Conservation (phyloP, 2,888 invertebrate species). For the Bursaphelenchus okinawaensis region DNA sequence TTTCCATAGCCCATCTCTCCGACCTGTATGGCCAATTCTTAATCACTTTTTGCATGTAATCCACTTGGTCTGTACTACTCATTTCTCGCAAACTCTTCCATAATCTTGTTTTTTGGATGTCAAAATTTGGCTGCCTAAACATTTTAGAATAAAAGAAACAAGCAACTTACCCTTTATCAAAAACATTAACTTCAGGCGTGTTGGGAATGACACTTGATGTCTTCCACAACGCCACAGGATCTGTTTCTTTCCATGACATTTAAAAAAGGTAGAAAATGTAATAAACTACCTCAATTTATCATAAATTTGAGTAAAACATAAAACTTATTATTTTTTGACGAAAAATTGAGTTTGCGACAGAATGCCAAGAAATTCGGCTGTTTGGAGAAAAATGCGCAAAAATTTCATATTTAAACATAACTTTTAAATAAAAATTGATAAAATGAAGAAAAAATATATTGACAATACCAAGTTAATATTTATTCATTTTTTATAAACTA, state of each 20-base stretch:
- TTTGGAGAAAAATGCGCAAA: background rate
- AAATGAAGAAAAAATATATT: background rate
- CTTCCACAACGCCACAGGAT: slow-evolving; percentile 19
- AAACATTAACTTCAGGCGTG: background rate
- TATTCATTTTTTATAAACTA: too few species aligned
- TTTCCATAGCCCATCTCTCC: slow-evolving; percentile 41
- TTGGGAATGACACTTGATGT: slow-evolving; percentile 16
- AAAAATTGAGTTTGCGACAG: background rate
- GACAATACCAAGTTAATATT: too few species aligned
- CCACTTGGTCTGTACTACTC: slow-evolving; percentile 26
- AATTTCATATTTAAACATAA: background rate
- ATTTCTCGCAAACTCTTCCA: slow-evolving; percentile 24
- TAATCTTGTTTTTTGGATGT: background rate
- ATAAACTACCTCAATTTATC: too few species aligned
- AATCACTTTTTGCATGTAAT: slow-evolving; percentile 23
- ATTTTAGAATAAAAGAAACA: background rate
- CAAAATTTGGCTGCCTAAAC: background rate
- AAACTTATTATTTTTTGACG: too few species aligned
- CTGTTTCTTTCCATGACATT: slow-evolving; percentile 27
- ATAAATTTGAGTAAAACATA: too few species aligned
- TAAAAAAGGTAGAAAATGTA: background rate
- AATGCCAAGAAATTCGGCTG: background rate
- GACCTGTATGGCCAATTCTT: slow-evolving; percentile 28
- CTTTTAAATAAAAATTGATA: background rate
- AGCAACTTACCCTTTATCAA: background rate